Evolutionary conservation across 2,113 vertebrate genomes (phyloP), one percentile per base, ranked within the genome.

Genomic region (Rhinolophus sinicus): DNA sequence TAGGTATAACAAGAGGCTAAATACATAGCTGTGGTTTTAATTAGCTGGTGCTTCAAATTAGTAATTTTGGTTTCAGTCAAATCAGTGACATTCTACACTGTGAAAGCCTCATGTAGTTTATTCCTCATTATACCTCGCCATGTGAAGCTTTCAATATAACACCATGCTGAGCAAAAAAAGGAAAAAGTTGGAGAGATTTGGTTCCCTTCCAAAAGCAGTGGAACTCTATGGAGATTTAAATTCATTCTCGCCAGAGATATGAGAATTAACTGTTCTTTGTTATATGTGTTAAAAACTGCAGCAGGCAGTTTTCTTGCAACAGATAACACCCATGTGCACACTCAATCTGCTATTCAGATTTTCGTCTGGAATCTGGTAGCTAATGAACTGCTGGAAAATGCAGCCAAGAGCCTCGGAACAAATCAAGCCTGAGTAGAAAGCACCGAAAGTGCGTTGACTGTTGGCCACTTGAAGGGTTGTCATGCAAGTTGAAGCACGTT

Each of bases 1-100:
- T 99, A 98, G 99, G 98, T 99, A 98, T 98, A 99, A 99, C 98
- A 99, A 99, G 99, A 99, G 99, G 98, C 98, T 99, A 99, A 99
- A 99, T 98, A 98, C 98, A 99, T 99, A 98, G 98, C 98, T 98
- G 98, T 98, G 98, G 98, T 98, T 99, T 99, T 99, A 99, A 99
- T 99, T 99, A 99, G 98, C 98, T 98, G 97, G 98, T 98, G 98
- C 98, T 99, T 99, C 98, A 99, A 99, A 99, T 99, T 99, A 99
- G 98, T 99, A 99, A 99, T 99, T 99, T 98, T 98, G 97, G 98
- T 99, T 99, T 99, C 98, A 98, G 98, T 99, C 98, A 98, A 99
- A 99, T 99, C 98, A 97, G 98, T 98, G 98, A 98, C 97, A 98
- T 98, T 99, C 97, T 98, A 97, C 95, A 96, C 98, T 97, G 98